Conservation (phyloP, 2,888 invertebrate genomes). For the Ditula angustiorana region DNA sequence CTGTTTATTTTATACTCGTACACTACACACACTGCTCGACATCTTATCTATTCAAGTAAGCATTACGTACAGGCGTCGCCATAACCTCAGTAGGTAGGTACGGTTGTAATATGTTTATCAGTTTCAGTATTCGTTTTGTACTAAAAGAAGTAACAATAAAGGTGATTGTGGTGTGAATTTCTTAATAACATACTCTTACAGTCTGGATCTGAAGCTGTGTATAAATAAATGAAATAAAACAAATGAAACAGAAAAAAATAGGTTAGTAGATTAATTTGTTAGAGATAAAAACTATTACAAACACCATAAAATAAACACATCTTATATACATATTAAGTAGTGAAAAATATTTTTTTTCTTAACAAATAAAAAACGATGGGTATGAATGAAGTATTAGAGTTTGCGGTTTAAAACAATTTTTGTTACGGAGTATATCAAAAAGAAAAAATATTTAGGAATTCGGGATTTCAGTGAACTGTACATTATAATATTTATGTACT, state of each 20-base stretch:
- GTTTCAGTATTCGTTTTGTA: constrained; percentile 2
- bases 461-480: too few species aligned
- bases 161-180: not conserved
- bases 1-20: too few species aligned
- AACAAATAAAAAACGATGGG: too few species aligned
- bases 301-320: not conserved
- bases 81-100: not conserved
- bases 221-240: too few species aligned
- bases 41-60: not conserved
- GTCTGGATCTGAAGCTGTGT: not conserved
- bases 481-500: too few species aligned
- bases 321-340: too few species aligned
- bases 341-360: too few species aligned
- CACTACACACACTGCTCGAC: not conserved
- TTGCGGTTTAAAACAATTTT: too few species aligned
- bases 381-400: too few species aligned
- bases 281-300: not conserved
- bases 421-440: too few species aligned
- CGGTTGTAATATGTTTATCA: not conserved
- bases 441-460: too few species aligned
- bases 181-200: not conserved
- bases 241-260: too few species aligned
- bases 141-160: constrained; percentile 1
- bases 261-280: not conserved
- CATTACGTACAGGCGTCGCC: not conserved